Evolutionary conservation across 1,140 invertebrate species (phyloP).

Genomic region (Coptotermes formosanus): DNA sequence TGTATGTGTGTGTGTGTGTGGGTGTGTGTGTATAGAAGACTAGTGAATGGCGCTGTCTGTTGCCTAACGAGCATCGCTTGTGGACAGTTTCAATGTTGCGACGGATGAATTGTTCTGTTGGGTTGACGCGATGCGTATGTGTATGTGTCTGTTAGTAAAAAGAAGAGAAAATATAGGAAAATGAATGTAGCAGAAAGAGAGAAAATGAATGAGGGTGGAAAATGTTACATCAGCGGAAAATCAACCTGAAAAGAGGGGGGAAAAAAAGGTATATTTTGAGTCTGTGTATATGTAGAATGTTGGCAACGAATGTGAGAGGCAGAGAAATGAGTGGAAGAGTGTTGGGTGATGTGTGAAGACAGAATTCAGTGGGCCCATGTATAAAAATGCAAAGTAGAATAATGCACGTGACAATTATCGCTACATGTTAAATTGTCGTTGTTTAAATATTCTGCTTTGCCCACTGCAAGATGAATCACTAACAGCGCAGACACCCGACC

Average conservation of each 20-base stretch:
- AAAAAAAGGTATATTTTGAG: neutral
- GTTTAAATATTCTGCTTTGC: no score
- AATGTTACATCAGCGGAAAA: slow-evolving; percentile 26
- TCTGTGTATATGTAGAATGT: neutral
- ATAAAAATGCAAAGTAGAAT: no score
- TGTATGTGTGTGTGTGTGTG: no score
- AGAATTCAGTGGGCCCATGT: no score
- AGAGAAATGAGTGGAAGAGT: neutral
- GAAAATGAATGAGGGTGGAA: slow-evolving; percentile 15
- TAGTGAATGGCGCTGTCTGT: slow-evolving; percentile 26
- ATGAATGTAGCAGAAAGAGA: neutral
- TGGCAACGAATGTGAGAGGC: neutral
- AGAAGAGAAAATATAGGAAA: neutral
- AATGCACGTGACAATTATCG: no score
- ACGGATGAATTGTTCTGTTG: slow-evolving; percentile 33
- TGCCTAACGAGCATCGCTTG: slow-evolving; percentile 32
- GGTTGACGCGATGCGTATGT: neutral
- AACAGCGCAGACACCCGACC: no score
- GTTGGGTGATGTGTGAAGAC: no score
- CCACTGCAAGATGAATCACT: no score
- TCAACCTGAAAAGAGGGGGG: neutral
- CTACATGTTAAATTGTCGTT: no score
- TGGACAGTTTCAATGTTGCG: slow-evolving; percentile 32
- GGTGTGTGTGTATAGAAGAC: no score
- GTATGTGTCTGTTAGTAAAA: neutral